Evolutionary conservation across 2,113 vertebrate genomes (phyloP).

Genomic region (Gorsachius goisagi): DNA sequence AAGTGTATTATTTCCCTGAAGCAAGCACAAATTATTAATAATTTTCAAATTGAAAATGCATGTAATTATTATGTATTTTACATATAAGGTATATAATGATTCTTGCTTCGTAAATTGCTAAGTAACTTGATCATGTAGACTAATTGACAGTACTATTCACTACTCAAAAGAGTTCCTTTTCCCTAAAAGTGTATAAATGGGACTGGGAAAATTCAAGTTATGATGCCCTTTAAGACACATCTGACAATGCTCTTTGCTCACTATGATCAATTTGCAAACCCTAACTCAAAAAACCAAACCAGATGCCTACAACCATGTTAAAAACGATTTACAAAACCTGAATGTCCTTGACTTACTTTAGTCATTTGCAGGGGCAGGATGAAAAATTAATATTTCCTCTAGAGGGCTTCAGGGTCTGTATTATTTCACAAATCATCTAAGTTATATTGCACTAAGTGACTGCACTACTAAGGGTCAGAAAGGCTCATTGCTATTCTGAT

Average conservation of each 20-base stretch:
- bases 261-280: neutral
- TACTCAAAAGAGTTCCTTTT: neutral
- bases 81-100: neutral
- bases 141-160: neutral
- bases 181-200: neutral
- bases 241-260: neutral
- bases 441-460: neutral
- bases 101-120: neutral
- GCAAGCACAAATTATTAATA: neutral
- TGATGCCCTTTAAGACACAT: neutral
- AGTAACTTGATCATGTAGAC: neutral
- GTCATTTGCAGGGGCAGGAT: no score
- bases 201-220: neutral
- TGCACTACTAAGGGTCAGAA: neutral
- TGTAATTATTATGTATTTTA: neutral
- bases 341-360: neutral
- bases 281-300: neutral
- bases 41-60: neutral
- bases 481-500: neutral
- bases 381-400: conserved; percentile 5
- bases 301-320: neutral
- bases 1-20: neutral
- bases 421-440: neutral
- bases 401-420: conserved; percentile 44
- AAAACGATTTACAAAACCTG: neutral